A percentile compares a stretch with the other conserved stretches of the same genome.
Evolutionary conservation across 1,140 invertebrate species (phyloP).

Genomic region (Rhagoletis zephyria): DNA sequence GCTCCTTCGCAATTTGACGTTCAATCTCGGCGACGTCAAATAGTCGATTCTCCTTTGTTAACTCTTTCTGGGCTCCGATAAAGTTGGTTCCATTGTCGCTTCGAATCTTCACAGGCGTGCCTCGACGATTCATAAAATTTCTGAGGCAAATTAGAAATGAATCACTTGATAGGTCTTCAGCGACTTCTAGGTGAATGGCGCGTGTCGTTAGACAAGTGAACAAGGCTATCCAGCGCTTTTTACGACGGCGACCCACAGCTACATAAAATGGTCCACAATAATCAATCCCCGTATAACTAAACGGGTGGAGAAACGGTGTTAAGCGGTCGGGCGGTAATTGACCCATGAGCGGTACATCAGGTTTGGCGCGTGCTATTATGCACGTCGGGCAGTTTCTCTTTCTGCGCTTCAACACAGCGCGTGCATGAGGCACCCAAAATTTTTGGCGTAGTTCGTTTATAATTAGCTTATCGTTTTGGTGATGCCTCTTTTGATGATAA

Average conservation of each 20-base stretch:
- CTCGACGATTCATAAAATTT: slow-evolving; percentile 61
- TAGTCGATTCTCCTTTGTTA: no score
- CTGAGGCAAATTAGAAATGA: slow-evolving; percentile 60
- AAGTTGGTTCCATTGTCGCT: no score
- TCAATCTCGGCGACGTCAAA: background rate
- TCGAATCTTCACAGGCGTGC: slow-evolving; percentile 54
- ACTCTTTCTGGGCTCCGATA: no score
- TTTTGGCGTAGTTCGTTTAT: slow-evolving; percentile 58
- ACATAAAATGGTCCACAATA: no score
- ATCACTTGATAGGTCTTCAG: slow-evolving; percentile 59
- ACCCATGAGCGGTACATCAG: no score
- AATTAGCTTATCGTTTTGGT: slow-evolving; percentile 52
- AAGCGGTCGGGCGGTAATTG: no score
- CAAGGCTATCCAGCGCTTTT: no score
- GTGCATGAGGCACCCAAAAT: slow-evolving; percentile 58
- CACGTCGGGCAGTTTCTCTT: slow-evolving; percentile 2
- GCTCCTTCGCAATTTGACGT: background rate
- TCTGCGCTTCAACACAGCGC: slow-evolving; percentile 22
- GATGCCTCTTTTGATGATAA: slow-evolving; percentile 58
- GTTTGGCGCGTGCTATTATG: no score
- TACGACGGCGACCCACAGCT: no score
- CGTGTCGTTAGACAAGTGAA: no score
- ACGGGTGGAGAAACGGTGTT: no score
- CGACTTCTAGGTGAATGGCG: slow-evolving; percentile 54
- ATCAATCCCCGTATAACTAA: no score